These are phyloP conservation scores for Coranthus polyacanthus DNA, from an alignment of 2,797 vertebrate species.

Conservation along the genomic window DNA sequence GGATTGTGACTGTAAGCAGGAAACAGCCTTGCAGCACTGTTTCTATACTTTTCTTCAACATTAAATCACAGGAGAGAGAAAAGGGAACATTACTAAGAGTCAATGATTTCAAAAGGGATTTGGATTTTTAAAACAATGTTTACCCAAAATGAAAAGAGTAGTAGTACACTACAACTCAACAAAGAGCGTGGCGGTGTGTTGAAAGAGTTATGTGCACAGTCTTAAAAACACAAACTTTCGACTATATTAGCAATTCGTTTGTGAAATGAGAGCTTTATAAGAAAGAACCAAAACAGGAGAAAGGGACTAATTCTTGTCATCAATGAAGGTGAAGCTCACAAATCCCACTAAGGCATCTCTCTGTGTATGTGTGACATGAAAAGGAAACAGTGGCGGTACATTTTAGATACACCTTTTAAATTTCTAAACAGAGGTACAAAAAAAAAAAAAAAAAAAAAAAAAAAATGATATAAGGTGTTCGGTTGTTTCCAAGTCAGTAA, in stretches of 20 bases:
- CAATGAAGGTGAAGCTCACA: too few species aligned
- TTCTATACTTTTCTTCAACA: not conserved
- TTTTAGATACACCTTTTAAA: too few species aligned
- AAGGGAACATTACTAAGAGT: not conserved
- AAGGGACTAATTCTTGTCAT: not conserved
- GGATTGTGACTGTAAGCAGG: slow-evolving; percentile 25
- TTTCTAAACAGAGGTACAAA: too few species aligned
- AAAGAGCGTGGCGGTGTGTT: not conserved
- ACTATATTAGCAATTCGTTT: too few species aligned
- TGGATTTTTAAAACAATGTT: not conserved
- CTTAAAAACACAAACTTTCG: not conserved
- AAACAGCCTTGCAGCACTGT: slow-evolving; percentile 18
- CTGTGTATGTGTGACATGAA: too few species aligned
- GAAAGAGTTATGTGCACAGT: not conserved
- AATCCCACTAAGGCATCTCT: too few species aligned
- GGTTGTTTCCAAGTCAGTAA: not conserved
- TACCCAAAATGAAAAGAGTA: not conserved
- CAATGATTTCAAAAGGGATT: not conserved
- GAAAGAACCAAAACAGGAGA: not conserved
- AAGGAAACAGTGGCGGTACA: too few species aligned
- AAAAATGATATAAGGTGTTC: too few species aligned
- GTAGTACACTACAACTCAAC: not conserved
- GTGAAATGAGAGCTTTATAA: not conserved
- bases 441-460: too few species aligned
- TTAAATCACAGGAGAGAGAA: not conserved